Evolutionary conservation across 2,113 vertebrate genomes (phyloP).

Genomic region (Tachuris rubrigastra): DNA sequence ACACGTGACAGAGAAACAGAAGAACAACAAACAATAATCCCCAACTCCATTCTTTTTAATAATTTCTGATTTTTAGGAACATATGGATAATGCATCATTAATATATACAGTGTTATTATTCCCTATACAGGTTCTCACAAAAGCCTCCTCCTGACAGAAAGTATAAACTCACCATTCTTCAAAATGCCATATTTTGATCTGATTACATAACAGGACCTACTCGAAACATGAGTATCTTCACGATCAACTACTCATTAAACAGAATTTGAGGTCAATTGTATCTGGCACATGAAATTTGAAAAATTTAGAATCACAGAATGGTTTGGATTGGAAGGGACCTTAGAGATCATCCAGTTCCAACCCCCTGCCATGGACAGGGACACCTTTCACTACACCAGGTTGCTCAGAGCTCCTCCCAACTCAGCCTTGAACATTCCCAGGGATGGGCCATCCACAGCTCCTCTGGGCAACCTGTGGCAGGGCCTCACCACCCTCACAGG

Average conservation of each 20-base stretch:
- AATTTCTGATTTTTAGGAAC: background rate
- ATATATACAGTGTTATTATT: background rate
- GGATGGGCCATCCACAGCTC: background rate
- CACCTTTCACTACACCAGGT: rapidly evolving
- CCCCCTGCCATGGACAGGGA: background rate
- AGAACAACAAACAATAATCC: background rate
- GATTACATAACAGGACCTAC: background rate
- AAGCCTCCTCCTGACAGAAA: background rate
- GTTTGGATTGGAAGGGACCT: background rate
- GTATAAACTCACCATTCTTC: background rate
- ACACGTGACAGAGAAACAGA: background rate
- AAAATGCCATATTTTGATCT: background rate
- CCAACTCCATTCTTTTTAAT: background rate
- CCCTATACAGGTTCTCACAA: background rate
- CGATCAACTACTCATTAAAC: background rate
- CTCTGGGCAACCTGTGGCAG: background rate
- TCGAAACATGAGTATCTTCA: background rate
- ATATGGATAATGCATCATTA: background rate
- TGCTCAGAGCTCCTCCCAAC: background rate
- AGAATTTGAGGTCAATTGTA: background rate
- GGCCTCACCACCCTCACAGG: background rate
- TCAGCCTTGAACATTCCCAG: background rate
- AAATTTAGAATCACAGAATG: background rate
- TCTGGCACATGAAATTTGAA: background rate
- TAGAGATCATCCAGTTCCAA: background rate